Evolutionary conservation across 2,797 vertebrate genomes (phyloP).

Genomic region (Buphagus erythrorhynchus): DNA sequence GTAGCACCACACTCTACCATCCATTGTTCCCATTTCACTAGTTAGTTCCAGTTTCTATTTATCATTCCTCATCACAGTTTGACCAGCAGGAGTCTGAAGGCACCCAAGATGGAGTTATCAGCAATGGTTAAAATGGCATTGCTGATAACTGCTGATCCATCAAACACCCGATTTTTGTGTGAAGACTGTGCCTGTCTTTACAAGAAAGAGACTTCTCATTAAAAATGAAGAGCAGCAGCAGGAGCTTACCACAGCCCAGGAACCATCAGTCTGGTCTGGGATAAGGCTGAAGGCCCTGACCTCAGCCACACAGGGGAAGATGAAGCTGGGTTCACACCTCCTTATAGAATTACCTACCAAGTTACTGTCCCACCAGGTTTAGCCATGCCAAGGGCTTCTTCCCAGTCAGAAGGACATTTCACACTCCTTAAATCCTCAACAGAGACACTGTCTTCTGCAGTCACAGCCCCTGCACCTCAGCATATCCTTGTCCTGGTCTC

Average conservation of each 20-base stretch:
- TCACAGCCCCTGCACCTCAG: not conserved
- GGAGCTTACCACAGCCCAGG: not conserved
- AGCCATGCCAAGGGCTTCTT: rapidly evolving
- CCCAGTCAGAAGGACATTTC: not conserved
- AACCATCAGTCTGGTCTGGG: not conserved
- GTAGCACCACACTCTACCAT: not conserved
- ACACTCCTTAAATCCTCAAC: not conserved
- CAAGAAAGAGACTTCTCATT: not conserved
- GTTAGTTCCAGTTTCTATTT: not conserved
- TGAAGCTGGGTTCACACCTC: not conserved
- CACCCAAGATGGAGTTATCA: not conserved
- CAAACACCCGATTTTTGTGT: not conserved
- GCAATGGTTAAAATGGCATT: not conserved
- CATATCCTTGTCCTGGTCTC: not conserved
- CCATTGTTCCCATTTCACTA: not conserved
- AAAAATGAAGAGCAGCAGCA: not conserved
- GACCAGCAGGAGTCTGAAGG: not conserved
- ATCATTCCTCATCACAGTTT: not conserved
- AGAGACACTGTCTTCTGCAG: not conserved
- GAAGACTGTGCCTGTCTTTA: not conserved
- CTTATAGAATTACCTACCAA: not conserved
- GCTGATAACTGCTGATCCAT: not conserved
- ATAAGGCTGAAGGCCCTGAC: not conserved
- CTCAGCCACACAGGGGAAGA: not conserved
- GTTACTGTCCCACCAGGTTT: rapidly evolving